These are phyloP conservation scores for Parnassius smintheus DNA, from an alignment of 2,888 invertebrate genomes.

Conservation along the genomic window DNA sequence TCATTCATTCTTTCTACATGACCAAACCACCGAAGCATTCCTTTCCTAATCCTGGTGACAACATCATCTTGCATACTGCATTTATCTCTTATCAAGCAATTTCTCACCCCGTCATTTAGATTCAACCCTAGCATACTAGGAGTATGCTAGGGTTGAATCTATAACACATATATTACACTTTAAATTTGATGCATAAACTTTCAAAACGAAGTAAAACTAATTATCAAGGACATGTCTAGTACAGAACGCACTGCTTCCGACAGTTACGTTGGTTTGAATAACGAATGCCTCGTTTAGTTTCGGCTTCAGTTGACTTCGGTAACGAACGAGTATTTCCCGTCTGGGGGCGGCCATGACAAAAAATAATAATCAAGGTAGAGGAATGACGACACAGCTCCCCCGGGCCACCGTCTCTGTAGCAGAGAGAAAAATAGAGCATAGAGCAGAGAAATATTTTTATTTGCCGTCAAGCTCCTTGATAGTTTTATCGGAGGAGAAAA, in stretches of 20 bases:
- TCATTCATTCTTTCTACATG: too few species aligned
- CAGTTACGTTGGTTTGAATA: not conserved
- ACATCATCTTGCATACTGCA: too few species aligned
- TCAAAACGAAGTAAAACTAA: not conserved
- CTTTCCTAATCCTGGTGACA: too few species aligned
- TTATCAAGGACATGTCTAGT: not conserved
- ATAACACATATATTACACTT: too few species aligned
- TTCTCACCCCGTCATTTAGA: too few species aligned
- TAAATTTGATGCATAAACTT: not conserved
- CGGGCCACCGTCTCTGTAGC: not conserved
- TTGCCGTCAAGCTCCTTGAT: not conserved
- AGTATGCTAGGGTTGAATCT: too few species aligned
- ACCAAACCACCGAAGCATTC: too few species aligned
- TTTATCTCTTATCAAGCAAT: too few species aligned
- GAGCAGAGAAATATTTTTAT: not conserved
- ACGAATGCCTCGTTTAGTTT: not conserved
- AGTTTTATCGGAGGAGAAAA: too few species aligned
- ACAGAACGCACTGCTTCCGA: not conserved
- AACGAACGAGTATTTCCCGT: not conserved
- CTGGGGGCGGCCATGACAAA: not conserved
- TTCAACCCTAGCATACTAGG: too few species aligned
- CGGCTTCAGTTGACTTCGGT: not conserved
- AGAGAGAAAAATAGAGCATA: not conserved
- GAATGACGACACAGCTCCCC: not conserved
- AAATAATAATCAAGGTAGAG: slow-evolving; percentile 3